phyloP scores from a whole-genome alignment of 2,888 invertebrate genomes.

The Heliconius ismenius region DNA sequence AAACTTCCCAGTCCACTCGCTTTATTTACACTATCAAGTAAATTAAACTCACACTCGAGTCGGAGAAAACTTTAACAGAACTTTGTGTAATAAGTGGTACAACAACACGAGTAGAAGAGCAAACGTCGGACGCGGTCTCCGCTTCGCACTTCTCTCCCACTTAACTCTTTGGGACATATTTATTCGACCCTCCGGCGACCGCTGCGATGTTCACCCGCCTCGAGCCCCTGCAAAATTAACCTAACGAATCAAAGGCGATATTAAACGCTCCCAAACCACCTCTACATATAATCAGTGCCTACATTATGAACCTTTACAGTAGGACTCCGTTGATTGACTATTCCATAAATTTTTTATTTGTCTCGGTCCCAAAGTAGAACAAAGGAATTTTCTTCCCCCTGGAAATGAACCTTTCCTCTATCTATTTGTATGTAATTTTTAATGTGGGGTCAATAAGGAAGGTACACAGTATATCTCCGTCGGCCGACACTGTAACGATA shows the following conservation, averaged over 20 bases:
- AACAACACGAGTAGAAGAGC: constrained; percentile 82
- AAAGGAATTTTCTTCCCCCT: constrained; percentile 66
- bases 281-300: constrained; percentile 64
- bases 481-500: constrained; percentile 76
- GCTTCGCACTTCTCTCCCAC: constrained; percentile 78
- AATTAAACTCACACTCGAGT: constrained; percentile 82
- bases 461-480: constrained; percentile 80
- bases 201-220: constrained; percentile 61
- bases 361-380: constrained; percentile 71
- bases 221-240: constrained; percentile 72
- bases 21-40: constrained; percentile 83
- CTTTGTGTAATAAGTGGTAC: constrained; percentile 83
- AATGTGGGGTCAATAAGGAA: constrained; percentile 82
- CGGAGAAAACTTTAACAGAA: constrained; percentile 81
- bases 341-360: constrained; percentile 72
- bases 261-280: constrained; percentile 64
- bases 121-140: constrained; percentile 81
- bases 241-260: constrained; percentile 76
- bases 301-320: constrained; percentile 67
- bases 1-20: constrained; percentile 79
- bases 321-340: constrained; percentile 64
- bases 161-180: constrained; percentile 83
- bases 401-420: constrained; percentile 67
- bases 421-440: constrained; percentile 80
- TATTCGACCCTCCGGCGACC: constrained; percentile 82